Evolutionary conservation across 2,888 invertebrate species (phyloP).

Genomic region (Zygothrica quintamaculata): DNA sequence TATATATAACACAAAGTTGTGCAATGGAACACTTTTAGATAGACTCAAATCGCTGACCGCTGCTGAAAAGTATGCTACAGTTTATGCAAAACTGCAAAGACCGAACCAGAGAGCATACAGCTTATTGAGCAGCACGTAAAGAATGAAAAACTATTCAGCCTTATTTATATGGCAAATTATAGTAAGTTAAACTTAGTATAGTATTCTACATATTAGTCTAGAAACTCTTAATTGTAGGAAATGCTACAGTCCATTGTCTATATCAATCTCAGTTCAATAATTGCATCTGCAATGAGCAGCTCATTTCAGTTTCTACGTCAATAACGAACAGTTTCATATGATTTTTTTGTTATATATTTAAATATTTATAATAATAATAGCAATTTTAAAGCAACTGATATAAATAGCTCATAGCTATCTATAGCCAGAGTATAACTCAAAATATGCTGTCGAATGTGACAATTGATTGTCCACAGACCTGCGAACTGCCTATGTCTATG

Average conservation of each 20-base stretch:
- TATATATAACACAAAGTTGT: neutral
- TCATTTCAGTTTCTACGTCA: conserved; percentile 35
- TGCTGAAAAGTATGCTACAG: conserved; percentile 26
- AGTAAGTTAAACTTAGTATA: neutral
- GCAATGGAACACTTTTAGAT: neutral
- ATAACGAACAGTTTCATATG: conserved; percentile 16
- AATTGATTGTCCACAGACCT: conserved; percentile 71
- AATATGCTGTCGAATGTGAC: conserved; percentile 77
- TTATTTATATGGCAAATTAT: neutral
- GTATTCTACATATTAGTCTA: neutral
- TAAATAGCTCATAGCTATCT: conserved; percentile 64
- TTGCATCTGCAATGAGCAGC: too few species aligned
- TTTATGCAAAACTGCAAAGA: neutral
- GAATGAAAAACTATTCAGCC: too few species aligned
- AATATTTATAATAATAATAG: conserved; percentile 12
- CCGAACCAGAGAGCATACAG: too few species aligned
- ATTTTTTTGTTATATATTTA: neutral
- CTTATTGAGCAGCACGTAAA: too few species aligned
- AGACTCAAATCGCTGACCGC: neutral
- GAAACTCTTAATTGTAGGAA: too few species aligned
- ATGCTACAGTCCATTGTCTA: too few species aligned
- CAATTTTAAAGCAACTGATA: conserved; percentile 28
- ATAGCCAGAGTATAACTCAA: conserved; percentile 61
- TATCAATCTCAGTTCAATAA: conserved; percentile 6
- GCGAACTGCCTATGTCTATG: conserved; percentile 36